Conservation (phyloP, 2,113 vertebrate species). For the Ceyx melanurus region DNA sequence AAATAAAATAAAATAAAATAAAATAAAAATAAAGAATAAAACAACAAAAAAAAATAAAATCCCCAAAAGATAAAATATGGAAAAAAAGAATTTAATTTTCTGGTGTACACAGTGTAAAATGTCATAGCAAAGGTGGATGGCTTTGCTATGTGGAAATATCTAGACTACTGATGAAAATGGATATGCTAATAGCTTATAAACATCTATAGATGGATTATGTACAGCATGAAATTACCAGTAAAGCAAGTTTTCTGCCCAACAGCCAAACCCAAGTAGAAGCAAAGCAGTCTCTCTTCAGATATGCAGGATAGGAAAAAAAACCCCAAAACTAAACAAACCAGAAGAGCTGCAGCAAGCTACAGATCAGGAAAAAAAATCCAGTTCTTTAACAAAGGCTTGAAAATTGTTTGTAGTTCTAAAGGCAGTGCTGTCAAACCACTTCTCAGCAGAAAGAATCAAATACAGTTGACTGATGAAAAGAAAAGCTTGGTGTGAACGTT, state of each 20-base stretch:
- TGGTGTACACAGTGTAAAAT: neutral
- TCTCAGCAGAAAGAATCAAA: neutral
- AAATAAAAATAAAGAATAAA: too few relatives aligned
- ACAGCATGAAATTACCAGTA: neutral
- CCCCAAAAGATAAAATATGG: neutral
- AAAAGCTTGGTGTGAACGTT: neutral
- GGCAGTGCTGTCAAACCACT: neutral
- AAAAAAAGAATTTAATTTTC: neutral
- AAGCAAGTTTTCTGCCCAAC: neutral
- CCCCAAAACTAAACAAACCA: accelerated
- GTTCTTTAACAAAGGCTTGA: neutral
- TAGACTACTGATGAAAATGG: neutral
- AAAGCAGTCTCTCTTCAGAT: neutral
- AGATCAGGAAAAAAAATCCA: neutral
- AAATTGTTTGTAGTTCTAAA: neutral
- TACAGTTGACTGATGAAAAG: neutral
- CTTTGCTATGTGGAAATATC: neutral
- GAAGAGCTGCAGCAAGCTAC: neutral
- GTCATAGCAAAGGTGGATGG: neutral
- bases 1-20: too few relatives aligned
- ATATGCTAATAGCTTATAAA: neutral
- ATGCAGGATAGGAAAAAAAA: neutral
- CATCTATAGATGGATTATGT: neutral
- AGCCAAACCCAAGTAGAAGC: neutral
- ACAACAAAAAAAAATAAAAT: too few relatives aligned